phyloP scores from a whole-genome alignment of 1,140 invertebrate species.

The Lepeophtheirus salmonis region DNA sequence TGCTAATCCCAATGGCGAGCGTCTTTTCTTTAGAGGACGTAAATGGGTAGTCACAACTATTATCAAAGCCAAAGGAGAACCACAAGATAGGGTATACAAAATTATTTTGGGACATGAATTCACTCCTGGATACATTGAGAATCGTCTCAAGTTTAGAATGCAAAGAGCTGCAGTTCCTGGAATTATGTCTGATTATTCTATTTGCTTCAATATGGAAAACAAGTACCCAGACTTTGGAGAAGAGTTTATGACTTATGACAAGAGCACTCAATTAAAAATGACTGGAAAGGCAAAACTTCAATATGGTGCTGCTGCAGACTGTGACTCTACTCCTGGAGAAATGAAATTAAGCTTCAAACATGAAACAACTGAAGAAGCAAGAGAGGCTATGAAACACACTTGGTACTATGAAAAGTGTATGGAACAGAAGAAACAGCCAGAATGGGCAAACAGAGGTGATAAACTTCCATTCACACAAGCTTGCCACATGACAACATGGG shows the following conservation, averaged over 20 bases:
- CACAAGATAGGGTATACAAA: neutral
- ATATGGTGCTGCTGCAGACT: conserved; percentile 6
- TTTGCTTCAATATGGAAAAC: conserved; percentile 6
- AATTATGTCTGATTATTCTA: conserved; percentile 7
- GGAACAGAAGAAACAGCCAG: conserved; percentile 4
- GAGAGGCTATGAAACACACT: neutral
- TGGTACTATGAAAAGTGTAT: conserved; percentile 17
- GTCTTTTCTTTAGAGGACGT: conserved; percentile 8
- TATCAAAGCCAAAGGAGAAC: conserved; percentile 12
- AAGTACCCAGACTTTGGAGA: conserved; percentile 15
- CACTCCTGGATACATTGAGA: conserved; percentile 10
- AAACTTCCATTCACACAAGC: conserved; percentile 17
- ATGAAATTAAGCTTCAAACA: conserved; percentile 8
- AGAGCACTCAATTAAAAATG: neutral
- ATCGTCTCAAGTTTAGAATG: conserved; percentile 6
- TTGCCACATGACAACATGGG: conserved; percentile 20
- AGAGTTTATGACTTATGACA: conserved; percentile 4
- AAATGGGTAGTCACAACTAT: conserved; percentile 6
- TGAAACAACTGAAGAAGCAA: conserved; percentile 12
- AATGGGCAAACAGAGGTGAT: neutral
- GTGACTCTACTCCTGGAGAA: conserved; percentile 3
- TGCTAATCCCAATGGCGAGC: conserved; percentile 4
- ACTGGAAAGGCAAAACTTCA: conserved; percentile 3
- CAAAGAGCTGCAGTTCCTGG: conserved; percentile 2
- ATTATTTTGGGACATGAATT: neutral